Percentiles rank a stretch among this genome's conserved stretches.
phyloP scores from a whole-genome alignment of 2,797 vertebrate species.

The Sebastes umbrosus region DNA sequence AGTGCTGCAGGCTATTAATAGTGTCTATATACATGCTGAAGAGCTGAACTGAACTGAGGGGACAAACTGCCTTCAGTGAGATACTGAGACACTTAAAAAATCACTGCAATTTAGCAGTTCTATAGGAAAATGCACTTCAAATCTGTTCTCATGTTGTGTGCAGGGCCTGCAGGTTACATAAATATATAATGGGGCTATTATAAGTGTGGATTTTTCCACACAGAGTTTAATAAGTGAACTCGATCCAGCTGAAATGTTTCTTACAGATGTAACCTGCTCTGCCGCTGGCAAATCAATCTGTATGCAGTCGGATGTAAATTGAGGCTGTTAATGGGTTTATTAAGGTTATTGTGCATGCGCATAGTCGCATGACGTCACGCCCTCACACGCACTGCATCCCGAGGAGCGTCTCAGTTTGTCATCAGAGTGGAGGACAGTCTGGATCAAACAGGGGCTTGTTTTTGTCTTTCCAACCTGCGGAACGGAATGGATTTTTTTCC shows the following conservation, averaged over 20 bases:
- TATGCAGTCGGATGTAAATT: conserved; percentile 1
- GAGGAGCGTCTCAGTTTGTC: conserved; percentile 1
- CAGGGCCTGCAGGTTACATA: conserved; percentile 25
- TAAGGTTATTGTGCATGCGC: conserved; percentile 32
- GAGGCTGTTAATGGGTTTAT: conserved; percentile 16
- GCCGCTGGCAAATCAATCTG: conserved; percentile 17
- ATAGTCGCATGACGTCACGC: conserved; percentile 65
- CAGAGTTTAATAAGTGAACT: conserved; percentile 17
- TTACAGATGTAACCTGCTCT: conserved; percentile 1
- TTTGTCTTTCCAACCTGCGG: conserved; percentile 15
- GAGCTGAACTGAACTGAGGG: not conserved
- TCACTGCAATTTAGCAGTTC: not conserved
- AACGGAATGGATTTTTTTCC: conserved; percentile 25
- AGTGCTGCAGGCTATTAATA: not conserved
- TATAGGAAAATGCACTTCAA: not conserved
- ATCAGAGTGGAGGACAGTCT: conserved; percentile 35
- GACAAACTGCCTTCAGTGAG: not conserved
- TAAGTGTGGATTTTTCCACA: conserved; percentile 10
- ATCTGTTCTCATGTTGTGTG: not conserved
- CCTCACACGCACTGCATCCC: not conserved
- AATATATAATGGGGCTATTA: conserved; percentile 29
- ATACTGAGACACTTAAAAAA: not conserved
- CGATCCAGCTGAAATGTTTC: not conserved
- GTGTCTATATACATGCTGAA: not conserved
- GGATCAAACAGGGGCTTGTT: conserved; percentile 31